Base-by-base conservation (phyloP, 2,888 invertebrate genomes). In the Campopleginae sp. region DNA sequence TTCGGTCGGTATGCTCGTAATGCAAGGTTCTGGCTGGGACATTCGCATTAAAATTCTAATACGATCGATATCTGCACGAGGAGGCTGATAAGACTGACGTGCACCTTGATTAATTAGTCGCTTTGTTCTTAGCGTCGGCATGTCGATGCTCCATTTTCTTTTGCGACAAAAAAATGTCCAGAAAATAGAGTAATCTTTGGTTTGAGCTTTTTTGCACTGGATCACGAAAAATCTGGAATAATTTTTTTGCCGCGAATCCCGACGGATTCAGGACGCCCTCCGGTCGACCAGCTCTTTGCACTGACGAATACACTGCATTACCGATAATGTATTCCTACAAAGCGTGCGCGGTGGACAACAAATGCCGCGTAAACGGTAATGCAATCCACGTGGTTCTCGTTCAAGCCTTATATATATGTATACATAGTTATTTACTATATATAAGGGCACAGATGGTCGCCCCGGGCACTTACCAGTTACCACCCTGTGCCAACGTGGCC, bases 381-480 rank as follows among this genome's bases (percentile, higher is more conserved):
- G 91, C 90, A 89, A 91, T 92, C 91, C 92, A 92, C 92, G 92
- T 92, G 92, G 92, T 92, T 88, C 75, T 71, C 46, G 54, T 76
- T 75, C 68, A 48, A 89, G 33, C 46, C 42, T 46, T 63, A 75
- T 66, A 75, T 44, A 75, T 33, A 66, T 19, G 48, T 77, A 65
- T 80, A 76, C 19, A 54, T 68, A 48, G 46, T 48, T 76, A 31
- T 70, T 48, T 72, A 66, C 38, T 58, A 89, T 89, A 87, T 89
- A 88, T 89, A 90, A 90, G 92, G 91, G 92, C 93, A 93, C 93
- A 93, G 93, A 93, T 93, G 93, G 93, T 91, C 92, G 93, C 93
- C 93, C 90, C 87, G 90, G 93, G 93, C 92, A 93, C 92, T 93
- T 93, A 92, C 92, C 91, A 92, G 92, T 91, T 91, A 90, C 92